These are phyloP conservation scores for Sylvilagus bachmani DNA, from an alignment of 2,113 vertebrate genomes.

Conservation along the genomic window DNA sequence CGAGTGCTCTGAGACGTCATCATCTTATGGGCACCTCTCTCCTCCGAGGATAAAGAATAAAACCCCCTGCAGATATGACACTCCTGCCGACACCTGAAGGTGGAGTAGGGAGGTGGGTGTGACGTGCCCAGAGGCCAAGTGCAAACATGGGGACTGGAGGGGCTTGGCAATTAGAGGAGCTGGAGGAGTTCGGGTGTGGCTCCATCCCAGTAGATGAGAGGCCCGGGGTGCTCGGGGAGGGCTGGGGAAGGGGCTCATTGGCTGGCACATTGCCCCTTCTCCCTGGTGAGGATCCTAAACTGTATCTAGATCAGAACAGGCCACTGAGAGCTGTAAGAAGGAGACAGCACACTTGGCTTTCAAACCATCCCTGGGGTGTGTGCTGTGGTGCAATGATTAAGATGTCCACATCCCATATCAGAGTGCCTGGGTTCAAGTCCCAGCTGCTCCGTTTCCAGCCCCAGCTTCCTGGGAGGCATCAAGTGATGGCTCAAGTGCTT, in stretches of 20 bases:
- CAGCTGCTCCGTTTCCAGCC: too few relatives aligned
- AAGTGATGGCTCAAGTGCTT: too few relatives aligned
- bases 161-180: too few relatives aligned
- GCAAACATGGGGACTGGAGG: neutral
- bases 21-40: neutral
- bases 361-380: neutral
- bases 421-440: too few relatives aligned
- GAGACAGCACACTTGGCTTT: neutral
- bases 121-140: neutral
- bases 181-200: rapidly evolving
- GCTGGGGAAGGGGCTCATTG: neutral
- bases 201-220: neutral
- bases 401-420: too few relatives aligned
- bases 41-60: neutral
- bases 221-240: neutral
- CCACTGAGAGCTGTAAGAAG: neutral
- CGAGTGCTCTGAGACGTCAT: neutral
- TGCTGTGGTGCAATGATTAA: too few relatives aligned
- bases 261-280: rapidly evolving
- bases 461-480: too few relatives aligned
- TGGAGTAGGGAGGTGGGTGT: too few relatives aligned
- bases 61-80: neutral
- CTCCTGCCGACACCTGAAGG: neutral
- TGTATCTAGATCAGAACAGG: neutral
- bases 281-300: neutral